Base-by-base conservation (phyloP, 2,113 vertebrate species). In the Emydocephalus ijimae region DNA sequence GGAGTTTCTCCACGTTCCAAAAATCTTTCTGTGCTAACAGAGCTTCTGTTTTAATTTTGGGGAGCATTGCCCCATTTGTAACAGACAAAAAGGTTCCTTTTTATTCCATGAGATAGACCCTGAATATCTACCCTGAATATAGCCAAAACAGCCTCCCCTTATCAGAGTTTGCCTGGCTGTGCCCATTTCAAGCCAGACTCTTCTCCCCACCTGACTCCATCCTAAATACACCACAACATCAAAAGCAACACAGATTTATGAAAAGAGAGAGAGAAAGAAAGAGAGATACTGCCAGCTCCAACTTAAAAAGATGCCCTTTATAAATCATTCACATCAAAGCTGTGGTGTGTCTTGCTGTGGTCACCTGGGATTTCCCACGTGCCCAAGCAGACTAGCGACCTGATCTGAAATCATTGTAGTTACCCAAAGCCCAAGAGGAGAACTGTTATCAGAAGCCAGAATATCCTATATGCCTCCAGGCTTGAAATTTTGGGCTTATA, bases 301-400 rank as follows among this genome's bases (percentile, higher is more conserved):
- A 85, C 91, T 64, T 45, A 11, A 56, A 85, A 88, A 69, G 91
- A 48, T 18, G 2, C 87, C 87, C 61, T 88, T 61, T 56, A 94
- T 45, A 91, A 96, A 92, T 90, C 39, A 85, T 59, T 95, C 21
- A 14, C 88, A 55, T 45, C 94, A 85, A 91, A 95, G 64, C 59
- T 95, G 89, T 94, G 91, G 91, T 89, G 87, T 91, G 87, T 88
- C 69, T 81, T 0, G 0, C 2, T 93, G 14, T 57, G 85, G 90
- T 39, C 4, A 1, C 26, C 2, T 64, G 52, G 29, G 52, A 50
- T 18, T 55, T 89, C 85, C 21, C 43, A 89, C 34, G 54, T 10
- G 24, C 50, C 24, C 29, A 93, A 95, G 89, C 2, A 89, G 74
- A 64, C 91, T 54, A 95, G 14, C 21, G 20, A 39, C 43, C 56